Evolutionary conservation across 2,797 vertebrate genomes (phyloP).

Genomic region (Sparidentex hasta): DNA sequence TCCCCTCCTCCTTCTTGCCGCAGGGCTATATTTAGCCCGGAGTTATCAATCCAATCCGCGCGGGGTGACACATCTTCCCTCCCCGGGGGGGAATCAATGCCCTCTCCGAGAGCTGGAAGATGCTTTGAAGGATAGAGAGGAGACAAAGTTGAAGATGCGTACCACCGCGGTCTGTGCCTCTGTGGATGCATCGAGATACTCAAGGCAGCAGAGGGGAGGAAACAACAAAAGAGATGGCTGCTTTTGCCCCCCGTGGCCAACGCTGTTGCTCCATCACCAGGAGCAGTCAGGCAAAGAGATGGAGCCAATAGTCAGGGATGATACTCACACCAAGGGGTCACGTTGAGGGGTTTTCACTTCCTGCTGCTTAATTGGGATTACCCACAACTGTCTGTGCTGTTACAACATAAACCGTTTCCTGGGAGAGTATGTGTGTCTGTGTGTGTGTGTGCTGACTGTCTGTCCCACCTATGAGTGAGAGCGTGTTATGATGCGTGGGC

Average conservation of each 20-base stretch:
- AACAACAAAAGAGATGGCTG: constrained; percentile 37
- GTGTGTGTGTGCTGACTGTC: constrained; percentile 18
- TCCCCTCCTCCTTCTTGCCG: constrained; percentile 72
- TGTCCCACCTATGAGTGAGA: constrained; percentile 21
- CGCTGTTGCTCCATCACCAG: constrained; percentile 56
- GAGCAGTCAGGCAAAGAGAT: constrained; percentile 51
- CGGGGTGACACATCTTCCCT: constrained; percentile 77
- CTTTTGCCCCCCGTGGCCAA: constrained; percentile 57
- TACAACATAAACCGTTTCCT: constrained; percentile 37
- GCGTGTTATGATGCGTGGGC: not conserved
- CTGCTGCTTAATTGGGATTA: constrained; percentile 63
- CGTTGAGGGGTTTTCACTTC: constrained; percentile 68
- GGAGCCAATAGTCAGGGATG: constrained; percentile 62
- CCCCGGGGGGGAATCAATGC: constrained; percentile 75
- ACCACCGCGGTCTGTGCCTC: constrained; percentile 49
- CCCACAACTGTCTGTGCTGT: constrained; percentile 47
- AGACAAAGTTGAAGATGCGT: constrained; percentile 48
- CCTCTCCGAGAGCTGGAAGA: constrained; percentile 67
- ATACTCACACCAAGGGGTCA: constrained; percentile 67
- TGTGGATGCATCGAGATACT: constrained; percentile 37
- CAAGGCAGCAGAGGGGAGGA: constrained; percentile 31
- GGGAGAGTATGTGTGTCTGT: constrained; percentile 30
- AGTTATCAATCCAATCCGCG: constrained; percentile 83
- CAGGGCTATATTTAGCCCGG: constrained; percentile 84
- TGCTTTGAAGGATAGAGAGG: constrained; percentile 37